Base-by-base conservation (phyloP, 2,888 invertebrate species). In the Protonemura montana region DNA sequence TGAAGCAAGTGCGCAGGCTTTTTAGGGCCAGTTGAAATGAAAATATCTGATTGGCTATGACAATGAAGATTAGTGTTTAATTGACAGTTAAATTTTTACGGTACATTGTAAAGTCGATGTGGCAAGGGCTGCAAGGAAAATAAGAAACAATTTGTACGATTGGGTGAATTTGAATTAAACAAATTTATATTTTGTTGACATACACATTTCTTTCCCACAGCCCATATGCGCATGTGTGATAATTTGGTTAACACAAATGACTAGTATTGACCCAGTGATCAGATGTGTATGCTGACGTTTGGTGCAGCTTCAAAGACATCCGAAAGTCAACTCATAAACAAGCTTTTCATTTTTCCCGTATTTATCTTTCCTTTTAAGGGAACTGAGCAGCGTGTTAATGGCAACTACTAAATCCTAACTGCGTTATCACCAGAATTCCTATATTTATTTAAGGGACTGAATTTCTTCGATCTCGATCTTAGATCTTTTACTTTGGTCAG, bases 271-370 rank as follows among this genome's bases (percentile, higher is more conserved):
- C 78, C 26, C 26, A 78, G 78, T 28, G 3, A 26, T 78, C 78
- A 26, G 26, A 27, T 10, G 26, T 3, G 21, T 78, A 28, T 78
- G 25, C 78, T 78, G 78, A 78, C 78, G 28, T 78, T 28, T 78
- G 25, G n/a, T 41, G 59, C 59, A 59, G 59, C 59, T 27, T 5
- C 28, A 28, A 28, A 78, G 27, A 78, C 28, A 28, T 13, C 26
- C 26, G 78, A 78, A 78, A 78, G 78, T 78, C 78, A 78, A 78
- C 78, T 27, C 78, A 27, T 78, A 78, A 78, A 78, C 78, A 27
- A 28, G 26, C 10, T 28, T 78, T 78, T 78, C 28, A n/a, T 13
- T 2, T 78, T 78, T 27, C 27, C 5, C 78, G 10, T 27, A 78
- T 78, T 78, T 78, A 78, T 78, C 78, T 78, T 78, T 3, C 78